Conservation (phyloP, 2,113 vertebrate species). For the Carlito syrichta region DNA sequence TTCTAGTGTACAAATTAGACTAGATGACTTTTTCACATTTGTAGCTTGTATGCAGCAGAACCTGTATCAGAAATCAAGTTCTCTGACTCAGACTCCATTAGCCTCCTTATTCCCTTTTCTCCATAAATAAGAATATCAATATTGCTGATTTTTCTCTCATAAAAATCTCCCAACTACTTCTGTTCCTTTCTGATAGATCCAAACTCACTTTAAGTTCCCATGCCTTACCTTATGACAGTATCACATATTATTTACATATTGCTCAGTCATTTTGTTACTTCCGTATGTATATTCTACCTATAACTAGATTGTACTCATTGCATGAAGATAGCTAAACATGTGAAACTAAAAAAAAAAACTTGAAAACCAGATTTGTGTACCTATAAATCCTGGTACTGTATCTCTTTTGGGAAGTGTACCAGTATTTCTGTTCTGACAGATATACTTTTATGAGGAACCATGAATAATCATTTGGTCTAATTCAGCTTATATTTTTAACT, state of each 20-base stretch:
- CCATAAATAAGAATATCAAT: no score
- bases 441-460: neutral
- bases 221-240: fast-evolving
- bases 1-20: neutral
- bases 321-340: neutral
- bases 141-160: no score
- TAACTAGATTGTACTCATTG: neutral
- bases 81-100: neutral
- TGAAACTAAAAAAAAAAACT: neutral
- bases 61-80: neutral
- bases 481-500: neutral
- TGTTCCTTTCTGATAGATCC: neutral
- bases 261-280: neutral
- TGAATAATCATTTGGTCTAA: neutral
- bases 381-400: neutral
- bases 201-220: neutral
- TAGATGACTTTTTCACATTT: neutral
- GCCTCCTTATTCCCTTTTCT: neutral
- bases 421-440: neutral
- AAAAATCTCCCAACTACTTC: neutral
- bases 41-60: neutral
- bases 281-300: neutral
- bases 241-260: neutral
- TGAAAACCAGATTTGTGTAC: neutral
- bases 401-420: neutral